Evolutionary conservation across 2,888 invertebrate species (phyloP).

Genomic region (Campoplex capitator): DNA sequence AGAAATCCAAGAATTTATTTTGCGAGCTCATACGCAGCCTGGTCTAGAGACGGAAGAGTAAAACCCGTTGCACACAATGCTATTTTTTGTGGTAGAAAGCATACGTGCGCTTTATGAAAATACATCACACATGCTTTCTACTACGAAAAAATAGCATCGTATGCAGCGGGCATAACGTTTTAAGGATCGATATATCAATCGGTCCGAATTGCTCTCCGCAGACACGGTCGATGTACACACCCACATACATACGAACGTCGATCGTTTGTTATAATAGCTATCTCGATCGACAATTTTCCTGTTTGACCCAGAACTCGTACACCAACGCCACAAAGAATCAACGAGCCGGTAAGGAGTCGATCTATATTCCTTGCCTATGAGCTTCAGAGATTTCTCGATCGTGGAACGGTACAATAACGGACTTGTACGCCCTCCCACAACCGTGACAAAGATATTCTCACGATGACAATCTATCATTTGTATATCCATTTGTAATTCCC

Average conservation of each 20-base stretch:
- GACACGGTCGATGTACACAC: conserved; percentile 20
- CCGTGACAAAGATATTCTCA: conserved; percentile 29
- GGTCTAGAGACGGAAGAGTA: conserved; percentile 17
- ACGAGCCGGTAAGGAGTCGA: conserved; percentile 54
- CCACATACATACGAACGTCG: neutral
- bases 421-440: conserved; percentile 31
- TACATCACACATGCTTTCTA: no score
- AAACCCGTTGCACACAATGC: neutral
- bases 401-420: conserved; percentile 68
- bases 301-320: conserved; percentile 61
- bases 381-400: conserved; percentile 49
- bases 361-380: conserved; percentile 46
- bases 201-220: conserved; percentile 44
- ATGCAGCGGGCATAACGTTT: neutral
- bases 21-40: neutral
- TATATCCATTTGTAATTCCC: conserved; percentile 24
- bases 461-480: conserved; percentile 30
- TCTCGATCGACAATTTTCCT: conserved; percentile 15
- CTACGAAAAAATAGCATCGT: no score
- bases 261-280: conserved; percentile 41
- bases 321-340: conserved; percentile 35
- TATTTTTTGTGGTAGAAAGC: neutral
- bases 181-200: conserved; percentile 25
- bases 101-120: no score
- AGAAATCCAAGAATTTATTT: conserved; percentile 54